A percentile compares a stretch with the other conserved stretches of the same genome.
Conservation (phyloP, 1,140 invertebrate species). For the Ladona fulva region DNA sequence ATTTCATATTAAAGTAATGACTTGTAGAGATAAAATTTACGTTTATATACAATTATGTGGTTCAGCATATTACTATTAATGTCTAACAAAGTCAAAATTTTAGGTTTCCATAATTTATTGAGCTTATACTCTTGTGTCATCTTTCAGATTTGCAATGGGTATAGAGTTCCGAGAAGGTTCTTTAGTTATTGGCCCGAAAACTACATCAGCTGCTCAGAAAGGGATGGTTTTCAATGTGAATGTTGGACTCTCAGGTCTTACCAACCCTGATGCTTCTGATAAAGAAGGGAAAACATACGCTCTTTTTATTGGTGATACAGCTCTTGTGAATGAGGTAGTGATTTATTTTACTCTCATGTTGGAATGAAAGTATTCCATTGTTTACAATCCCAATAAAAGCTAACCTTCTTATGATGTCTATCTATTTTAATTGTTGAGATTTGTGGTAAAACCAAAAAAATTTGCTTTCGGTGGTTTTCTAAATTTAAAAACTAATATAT, state of each 20-base stretch:
- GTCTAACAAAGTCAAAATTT: constrained; percentile 4
- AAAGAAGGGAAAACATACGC: constrained; percentile 86
- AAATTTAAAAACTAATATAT: too few relatives aligned
- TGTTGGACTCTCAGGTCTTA: constrained; percentile 83
- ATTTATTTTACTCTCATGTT: too few relatives aligned
- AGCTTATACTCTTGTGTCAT: background rate
- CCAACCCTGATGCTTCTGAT: constrained; percentile 73
- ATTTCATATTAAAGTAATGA: too few relatives aligned
- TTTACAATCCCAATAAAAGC: too few relatives aligned
- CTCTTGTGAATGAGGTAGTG: constrained; percentile 79
- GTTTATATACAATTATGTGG: background rate
- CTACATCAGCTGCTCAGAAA: constrained; percentile 68
- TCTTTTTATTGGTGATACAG: constrained; percentile 94
- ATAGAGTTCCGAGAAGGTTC: constrained; percentile 96
- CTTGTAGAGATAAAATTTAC: constrained; percentile 14
- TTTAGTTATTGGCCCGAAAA: constrained; percentile 86
- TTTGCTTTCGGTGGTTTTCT: too few relatives aligned
- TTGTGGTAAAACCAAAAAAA: too few relatives aligned
- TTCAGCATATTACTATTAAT: background rate
- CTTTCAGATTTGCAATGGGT: constrained; percentile 77
- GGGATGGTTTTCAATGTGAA: constrained; percentile 97
- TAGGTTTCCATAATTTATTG: constrained; percentile 13
- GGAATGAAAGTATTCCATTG: too few relatives aligned
- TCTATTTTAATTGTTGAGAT: too few relatives aligned
- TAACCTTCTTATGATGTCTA: too few relatives aligned